Evolutionary conservation across 2,113 vertebrate genomes (phyloP).

Genomic region (Phaetusa simplex): DNA sequence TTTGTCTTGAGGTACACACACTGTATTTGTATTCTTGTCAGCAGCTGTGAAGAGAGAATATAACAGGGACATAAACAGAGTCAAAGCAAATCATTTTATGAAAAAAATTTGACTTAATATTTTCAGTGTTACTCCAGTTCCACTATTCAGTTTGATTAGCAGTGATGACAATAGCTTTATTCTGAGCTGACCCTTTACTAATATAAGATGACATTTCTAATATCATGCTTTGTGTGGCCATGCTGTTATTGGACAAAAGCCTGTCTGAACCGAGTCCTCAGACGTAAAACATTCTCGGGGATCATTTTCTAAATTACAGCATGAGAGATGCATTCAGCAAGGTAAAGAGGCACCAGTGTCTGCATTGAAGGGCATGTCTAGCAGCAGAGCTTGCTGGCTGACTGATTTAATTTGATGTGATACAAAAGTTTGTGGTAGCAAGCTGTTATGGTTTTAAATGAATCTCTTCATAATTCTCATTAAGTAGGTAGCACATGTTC

Average conservation of each 20-base stretch:
- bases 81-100: neutral
- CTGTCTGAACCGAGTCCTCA: neutral
- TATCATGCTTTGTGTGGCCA: neutral
- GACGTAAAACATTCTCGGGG: neutral
- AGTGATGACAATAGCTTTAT: neutral
- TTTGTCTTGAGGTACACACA: neutral
- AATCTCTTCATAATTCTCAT: neutral
- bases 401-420: neutral
- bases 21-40: neutral
- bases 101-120: neutral
- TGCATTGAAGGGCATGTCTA: neutral
- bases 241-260: neutral
- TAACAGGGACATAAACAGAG: neutral
- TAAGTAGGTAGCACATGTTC: neutral
- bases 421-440: neutral
- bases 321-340: neutral
- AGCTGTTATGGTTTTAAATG: neutral
- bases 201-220: neutral
- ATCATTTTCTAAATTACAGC: conserved; percentile 32
- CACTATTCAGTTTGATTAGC: conserved; percentile 27
- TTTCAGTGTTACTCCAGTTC: neutral
- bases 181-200: neutral
- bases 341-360: neutral
- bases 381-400: neutral
- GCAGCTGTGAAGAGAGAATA: neutral